Base-by-base conservation (phyloP, 2,888 invertebrate species). In the Drosophila atroscutellata region DNA sequence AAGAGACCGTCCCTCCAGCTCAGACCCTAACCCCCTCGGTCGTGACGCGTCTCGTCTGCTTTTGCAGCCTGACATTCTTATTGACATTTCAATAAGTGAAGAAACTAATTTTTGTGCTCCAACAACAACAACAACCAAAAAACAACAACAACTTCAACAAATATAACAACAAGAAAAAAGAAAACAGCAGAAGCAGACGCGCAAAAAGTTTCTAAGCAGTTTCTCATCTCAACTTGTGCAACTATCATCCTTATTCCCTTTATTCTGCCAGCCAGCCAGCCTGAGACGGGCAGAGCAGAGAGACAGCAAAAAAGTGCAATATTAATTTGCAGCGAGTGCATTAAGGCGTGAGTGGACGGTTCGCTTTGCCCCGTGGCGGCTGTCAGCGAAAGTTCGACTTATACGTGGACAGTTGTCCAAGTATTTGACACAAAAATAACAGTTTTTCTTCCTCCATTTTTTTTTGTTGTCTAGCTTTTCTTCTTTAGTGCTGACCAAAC, bases 81-180 rank as follows among this genome's bases (percentile, higher is more conserved):
- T 86, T 90, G 90, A 90, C 90, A 86, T 86, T 86, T 90, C 90
- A 89, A 89, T 86, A 89, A 89, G 86, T 88, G 88, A 85, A 83
- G 90, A 87, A 86, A 86, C 86, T 86, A 86, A 86, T 86, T 88
- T 86, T 85, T 88, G 75, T 80, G 80, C 71, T 64, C 66, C 78
- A 64, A 68, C 51, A 63, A 47, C 54, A 77, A 62, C 52, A 6
- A 28, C 26, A 26, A 28, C 28, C n/a, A n/a, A n/a, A n/a, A n/a
- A 28, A 28, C 28, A 56, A 56, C 39, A 42, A 9, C 13, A 42
- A 15, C 32, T 39, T 11, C 37, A 68, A 28, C 30, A 42, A 49
- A 18, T 28, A 36, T 8, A 60, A 42, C 56, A 54, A 49, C 60
- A 37, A 26, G 45, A 45, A 32, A 49, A 59, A 37, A 26, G 45